Conservation (phyloP, 2,888 invertebrate species). For the Microctonus hyperodae region DNA sequence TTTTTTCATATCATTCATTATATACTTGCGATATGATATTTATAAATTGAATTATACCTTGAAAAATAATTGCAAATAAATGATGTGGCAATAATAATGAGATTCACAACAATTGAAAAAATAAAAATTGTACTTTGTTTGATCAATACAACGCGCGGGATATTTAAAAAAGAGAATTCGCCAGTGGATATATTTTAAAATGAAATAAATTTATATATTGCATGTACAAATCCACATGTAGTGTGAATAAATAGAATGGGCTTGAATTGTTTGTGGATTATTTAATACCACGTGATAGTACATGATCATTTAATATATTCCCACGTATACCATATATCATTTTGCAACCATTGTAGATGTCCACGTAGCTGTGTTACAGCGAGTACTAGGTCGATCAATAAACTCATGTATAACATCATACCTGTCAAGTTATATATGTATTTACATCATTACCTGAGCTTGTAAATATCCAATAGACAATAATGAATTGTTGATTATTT, state of each 20-base stretch:
- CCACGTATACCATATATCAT: not conserved
- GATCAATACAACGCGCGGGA: not conserved
- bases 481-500: not conserved
- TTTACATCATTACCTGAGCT: not conserved
- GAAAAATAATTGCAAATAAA: too few relatives aligned
- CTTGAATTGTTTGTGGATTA: not conserved
- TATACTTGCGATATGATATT: too few relatives aligned
- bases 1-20: not conserved
- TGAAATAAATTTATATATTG: not conserved
- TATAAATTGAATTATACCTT: too few relatives aligned
- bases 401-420: constrained; percentile 8
- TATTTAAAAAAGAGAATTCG: not conserved
- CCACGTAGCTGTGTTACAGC: constrained; percentile 18
- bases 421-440: not conserved
- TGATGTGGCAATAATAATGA: too few relatives aligned
- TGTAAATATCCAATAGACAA: not conserved
- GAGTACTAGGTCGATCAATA: constrained; percentile 25
- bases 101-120: not conserved
- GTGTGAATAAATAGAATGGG: not conserved
- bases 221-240: not conserved
- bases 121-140: too few relatives aligned
- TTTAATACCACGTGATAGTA: not conserved
- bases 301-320: not conserved
- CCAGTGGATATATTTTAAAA: too few relatives aligned
- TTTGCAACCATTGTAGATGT: not conserved